phyloP scores from a whole-genome alignment of 2,113 vertebrate species.

The Fulmarus glacialis region DNA sequence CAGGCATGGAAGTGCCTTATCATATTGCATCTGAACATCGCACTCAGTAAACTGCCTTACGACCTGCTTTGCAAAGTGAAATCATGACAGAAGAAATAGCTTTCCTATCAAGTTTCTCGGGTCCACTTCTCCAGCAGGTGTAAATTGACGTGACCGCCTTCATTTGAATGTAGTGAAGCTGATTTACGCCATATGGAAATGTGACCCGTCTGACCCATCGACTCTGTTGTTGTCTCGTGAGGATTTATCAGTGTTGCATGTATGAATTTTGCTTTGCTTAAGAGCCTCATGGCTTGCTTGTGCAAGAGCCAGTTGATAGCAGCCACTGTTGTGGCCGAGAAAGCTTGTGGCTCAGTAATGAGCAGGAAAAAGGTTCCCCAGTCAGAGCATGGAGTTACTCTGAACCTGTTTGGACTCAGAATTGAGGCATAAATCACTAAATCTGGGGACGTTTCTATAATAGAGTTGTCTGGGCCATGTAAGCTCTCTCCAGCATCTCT shows the following conservation, averaged over 20 bases:
- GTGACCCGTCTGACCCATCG: neutral
- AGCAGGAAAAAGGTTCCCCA: neutral
- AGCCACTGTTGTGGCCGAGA: neutral
- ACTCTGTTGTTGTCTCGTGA: rapidly evolving
- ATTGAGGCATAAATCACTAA: neutral
- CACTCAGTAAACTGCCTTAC: neutral
- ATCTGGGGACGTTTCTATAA: neutral
- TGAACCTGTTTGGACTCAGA: neutral
- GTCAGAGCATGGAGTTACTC: neutral
- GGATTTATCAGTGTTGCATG: neutral
- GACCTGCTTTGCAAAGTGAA: neutral
- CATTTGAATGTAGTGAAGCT: neutral
- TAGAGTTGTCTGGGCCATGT: neutral
- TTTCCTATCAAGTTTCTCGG: neutral
- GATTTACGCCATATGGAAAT: neutral
- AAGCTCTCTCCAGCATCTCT: neutral
- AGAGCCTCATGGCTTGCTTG: neutral
- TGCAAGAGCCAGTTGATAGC: neutral
- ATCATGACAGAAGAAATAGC: neutral
- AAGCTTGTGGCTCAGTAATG: neutral
- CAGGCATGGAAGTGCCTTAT: conserved; percentile 1
- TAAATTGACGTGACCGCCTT: neutral
- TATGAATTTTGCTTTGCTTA: neutral
- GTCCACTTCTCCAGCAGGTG: neutral
- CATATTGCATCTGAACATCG: neutral